Percentiles rank a stretch among this genome's conserved stretches.
Evolutionary conservation across 30 jellyfish, hydroid and myxozoan genomes (phyloP).

Genomic region (Rhopilema esculentum): DNA sequence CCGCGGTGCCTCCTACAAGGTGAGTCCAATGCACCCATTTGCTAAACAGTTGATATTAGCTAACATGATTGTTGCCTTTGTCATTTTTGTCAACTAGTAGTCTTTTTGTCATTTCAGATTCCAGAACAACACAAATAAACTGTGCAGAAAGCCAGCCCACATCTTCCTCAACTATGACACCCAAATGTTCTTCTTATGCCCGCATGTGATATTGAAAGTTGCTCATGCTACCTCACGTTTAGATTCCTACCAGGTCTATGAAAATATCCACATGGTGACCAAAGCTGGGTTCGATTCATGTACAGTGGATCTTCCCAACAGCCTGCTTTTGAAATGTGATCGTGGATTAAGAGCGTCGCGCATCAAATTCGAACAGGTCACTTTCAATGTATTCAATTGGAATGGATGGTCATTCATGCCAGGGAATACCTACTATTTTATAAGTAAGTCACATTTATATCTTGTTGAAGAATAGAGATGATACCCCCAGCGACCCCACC

Average conservation of each 20-base stretch:
- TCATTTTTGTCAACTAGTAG: no score
- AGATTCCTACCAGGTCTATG: constrained; percentile 23
- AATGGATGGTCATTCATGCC: constrained; percentile 50
- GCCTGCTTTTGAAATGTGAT: constrained; percentile 64
- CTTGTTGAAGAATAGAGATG: background rate
- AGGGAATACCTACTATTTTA: constrained; percentile 66
- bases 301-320: constrained; percentile 46
- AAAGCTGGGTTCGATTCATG: constrained; percentile 72
- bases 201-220: constrained; percentile 48
- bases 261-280: constrained; percentile 72
- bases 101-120: constrained; percentile 14
- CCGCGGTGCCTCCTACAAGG: no score
- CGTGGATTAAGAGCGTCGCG: background rate
- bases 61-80: no score
- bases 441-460: constrained; percentile 50
- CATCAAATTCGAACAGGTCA: constrained; percentile 35
- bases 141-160: constrained; percentile 63
- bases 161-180: constrained; percentile 52
- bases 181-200: constrained; percentile 69
- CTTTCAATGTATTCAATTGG: constrained; percentile 26
- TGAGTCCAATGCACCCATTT: no score
- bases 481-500: background rate
- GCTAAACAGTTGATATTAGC: no score
- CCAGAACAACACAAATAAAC: background rate
- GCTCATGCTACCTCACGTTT: no score